phyloP scores from a whole-genome alignment of 2,888 invertebrate species.

The Caenorhabditis virilis region DNA sequence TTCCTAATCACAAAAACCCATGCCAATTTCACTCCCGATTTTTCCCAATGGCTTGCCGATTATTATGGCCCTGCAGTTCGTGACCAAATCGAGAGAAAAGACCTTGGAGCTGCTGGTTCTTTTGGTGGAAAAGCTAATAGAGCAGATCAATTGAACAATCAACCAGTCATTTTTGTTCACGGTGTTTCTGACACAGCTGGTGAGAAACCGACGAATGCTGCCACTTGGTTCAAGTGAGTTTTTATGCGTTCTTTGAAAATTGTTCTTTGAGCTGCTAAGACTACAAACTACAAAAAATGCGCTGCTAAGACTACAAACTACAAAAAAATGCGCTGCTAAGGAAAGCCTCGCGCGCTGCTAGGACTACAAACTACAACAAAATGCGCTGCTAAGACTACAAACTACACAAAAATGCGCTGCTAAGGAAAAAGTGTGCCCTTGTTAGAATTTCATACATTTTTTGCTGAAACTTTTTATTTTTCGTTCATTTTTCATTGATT shows the following conservation, averaged over 20 bases:
- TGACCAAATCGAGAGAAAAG: constrained; percentile 53
- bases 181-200: constrained; percentile 66
- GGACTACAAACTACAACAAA: too few species aligned
- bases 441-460: too few species aligned
- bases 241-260: background rate
- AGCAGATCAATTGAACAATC: constrained; percentile 52
- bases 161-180: constrained; percentile 66
- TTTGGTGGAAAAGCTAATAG: constrained; percentile 59
- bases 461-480: too few species aligned
- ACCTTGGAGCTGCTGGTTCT: constrained; percentile 59
- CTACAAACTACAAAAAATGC: too few species aligned
- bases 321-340: too few species aligned
- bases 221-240: constrained; percentile 49
- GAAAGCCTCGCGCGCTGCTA: too few species aligned
- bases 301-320: too few species aligned
- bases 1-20: too few species aligned
- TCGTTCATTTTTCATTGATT: background rate
- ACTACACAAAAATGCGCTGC: too few species aligned
- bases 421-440: too few species aligned
- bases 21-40: constrained; percentile 52
- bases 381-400: too few species aligned
- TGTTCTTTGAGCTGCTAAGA: too few species aligned
- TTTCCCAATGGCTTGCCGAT: constrained; percentile 48
- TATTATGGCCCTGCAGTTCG: constrained; percentile 47
- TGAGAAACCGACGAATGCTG: constrained; percentile 58